Conservation (phyloP, 2,888 invertebrate species). For the Trimorus sp. region DNA sequence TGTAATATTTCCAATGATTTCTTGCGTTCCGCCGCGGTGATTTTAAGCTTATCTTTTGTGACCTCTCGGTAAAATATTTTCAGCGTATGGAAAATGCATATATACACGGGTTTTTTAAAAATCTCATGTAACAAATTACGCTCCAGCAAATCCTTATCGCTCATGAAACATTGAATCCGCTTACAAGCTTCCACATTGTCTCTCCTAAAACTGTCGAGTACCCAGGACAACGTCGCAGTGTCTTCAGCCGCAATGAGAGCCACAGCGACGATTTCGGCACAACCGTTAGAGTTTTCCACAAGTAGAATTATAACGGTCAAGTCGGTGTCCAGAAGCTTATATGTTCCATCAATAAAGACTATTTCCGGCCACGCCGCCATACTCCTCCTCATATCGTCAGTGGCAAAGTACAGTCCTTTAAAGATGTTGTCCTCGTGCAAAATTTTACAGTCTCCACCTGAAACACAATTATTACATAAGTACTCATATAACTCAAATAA, state of each 20-base stretch:
- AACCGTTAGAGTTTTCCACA: not conserved
- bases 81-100: constrained; percentile 16
- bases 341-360: not conserved
- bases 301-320: not conserved
- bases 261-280: not conserved
- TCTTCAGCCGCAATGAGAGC: not conserved
- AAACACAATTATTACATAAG: no score
- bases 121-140: not conserved
- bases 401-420: not conserved
- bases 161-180: constrained; percentile 6
- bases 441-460: no score
- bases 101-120: not conserved
- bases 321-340: not conserved
- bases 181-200: not conserved
- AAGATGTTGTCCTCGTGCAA: no score
- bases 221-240: not conserved
- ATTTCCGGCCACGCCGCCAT: not conserved
- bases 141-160: constrained; percentile 10
- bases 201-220: constrained; percentile 4
- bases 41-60: constrained; percentile 3
- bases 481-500: no score
- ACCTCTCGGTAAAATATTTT: constrained; percentile 5
- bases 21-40: not conserved
- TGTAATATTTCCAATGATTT: not conserved
- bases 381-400: not conserved